A percentile compares a stretch with the other conserved stretches of the same genome.
Conservation (phyloP, 2,888 invertebrate genomes). For the Meta bourneti region DNA sequence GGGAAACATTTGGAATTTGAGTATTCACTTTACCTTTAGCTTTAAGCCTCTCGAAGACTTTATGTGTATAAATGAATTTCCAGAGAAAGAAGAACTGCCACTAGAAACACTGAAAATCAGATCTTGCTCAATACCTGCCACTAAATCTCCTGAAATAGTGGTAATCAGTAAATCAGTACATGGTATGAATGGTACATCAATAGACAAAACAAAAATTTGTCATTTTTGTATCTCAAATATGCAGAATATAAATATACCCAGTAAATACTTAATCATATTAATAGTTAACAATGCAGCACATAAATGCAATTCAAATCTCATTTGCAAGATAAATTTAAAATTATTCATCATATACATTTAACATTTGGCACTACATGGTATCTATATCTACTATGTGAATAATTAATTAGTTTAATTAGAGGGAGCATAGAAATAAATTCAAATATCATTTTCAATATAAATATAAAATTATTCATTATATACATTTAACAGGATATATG, state of each 20-base stretch:
- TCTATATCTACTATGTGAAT: no score
- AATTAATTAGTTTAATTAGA: no score
- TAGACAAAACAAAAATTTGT: neutral
- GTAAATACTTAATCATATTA: neutral
- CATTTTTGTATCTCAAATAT: neutral
- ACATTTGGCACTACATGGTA: no score
- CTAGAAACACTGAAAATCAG: constrained; percentile 88
- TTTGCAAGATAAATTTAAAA: no score
- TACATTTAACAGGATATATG: no score
- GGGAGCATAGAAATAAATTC: no score
- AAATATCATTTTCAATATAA: no score
- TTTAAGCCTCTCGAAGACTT: constrained; percentile 87
- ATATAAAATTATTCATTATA: no score
- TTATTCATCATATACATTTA: no score
- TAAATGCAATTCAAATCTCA: no score
- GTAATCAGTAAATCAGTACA: neutral
- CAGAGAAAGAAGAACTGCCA: constrained; percentile 88
- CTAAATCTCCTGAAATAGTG: constrained; percentile 83
- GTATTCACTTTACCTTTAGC: constrained; percentile 82
- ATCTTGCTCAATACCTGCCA: constrained; percentile 90
- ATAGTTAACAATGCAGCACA: no score
- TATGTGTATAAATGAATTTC: constrained; percentile 85
- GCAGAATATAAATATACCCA: neutral
- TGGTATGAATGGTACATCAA: neutral
- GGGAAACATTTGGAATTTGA: neutral